Evolutionary conservation across 1,140 invertebrate genomes (phyloP), one percentile per base, ranked within the genome.

Genomic region (Calephelis virginiensis): DNA sequence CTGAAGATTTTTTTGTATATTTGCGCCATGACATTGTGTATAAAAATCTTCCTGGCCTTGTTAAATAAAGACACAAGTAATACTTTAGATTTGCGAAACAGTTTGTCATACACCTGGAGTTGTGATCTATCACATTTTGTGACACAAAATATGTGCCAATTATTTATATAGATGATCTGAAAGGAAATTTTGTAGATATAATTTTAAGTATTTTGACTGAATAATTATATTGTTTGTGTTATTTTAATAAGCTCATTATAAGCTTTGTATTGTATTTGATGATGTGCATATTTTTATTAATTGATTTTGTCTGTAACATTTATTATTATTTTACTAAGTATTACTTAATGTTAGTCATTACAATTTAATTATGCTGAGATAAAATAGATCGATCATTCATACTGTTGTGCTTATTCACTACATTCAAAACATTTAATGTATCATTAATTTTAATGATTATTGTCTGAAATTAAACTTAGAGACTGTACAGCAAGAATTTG

Each of bases 401-500:
- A 37, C 50, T 28, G 50, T 14, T 56, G 50, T 56, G 50, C 50
- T 28, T 56, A 56, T 56, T 56, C 50, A 56, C 50, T 56, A 17
- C 49, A 50, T 50, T 56, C 50, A 9, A 43, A 43, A 43, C 40
- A 43, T 43, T 43, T 43, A 56, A 56, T 17, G 8, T 50, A 56
- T 17, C 28, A 17, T 56, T 56, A 37, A 56, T 56, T 56, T 56
- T 28, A 56, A 56, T 28, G 50, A 56, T 56, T 50, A 50, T 50
- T 56, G 50, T 56, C 50, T 56, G 50, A 64, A 50, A 17, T 53
- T 53, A 40, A 64, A 8, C 82, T 83, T 83, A 70, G 67, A 71
- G 82, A 79, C 78, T 89, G 85, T 89, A 87, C 79, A 85, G 82
- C 81, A 67, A 82, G 84, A 73, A 82, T 87, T 89, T 86, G 81